These are phyloP conservation scores for Listronotus oregonensis DNA, from an alignment of 1,140 invertebrate species.

Conservation along the genomic window DNA sequence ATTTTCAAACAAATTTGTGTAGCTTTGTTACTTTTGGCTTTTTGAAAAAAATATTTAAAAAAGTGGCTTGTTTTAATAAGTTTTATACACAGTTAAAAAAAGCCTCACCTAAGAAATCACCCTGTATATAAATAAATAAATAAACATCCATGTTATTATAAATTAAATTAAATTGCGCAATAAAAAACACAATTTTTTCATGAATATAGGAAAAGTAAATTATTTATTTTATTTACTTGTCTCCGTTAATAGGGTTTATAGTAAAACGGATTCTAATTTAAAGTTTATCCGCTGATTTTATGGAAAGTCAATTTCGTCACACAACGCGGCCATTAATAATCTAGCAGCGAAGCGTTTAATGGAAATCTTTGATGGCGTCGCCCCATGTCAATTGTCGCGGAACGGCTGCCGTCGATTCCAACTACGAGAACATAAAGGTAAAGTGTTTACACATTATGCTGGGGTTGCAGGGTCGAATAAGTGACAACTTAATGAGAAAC, in stretches of 20 bases:
- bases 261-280: conserved; percentile 33
- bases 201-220: no score
- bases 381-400: conserved; percentile 38
- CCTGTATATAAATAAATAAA: no score
- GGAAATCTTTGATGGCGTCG: conserved; percentile 44
- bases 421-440: conserved; percentile 37
- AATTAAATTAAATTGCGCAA: no score
- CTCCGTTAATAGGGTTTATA: conserved; percentile 25
- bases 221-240: no score
- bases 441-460: conserved; percentile 41
- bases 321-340: conserved; percentile 45
- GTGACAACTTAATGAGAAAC: conserved; percentile 36
- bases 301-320: conserved; percentile 44
- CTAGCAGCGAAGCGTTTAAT: conserved; percentile 43
- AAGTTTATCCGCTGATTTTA: conserved; percentile 37
- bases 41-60: no score
- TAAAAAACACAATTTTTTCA: no score
- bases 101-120: no score
- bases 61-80: no score
- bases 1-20: no score
- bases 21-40: no score
- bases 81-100: no score
- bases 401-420: conserved; percentile 29
- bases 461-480: conserved; percentile 29
- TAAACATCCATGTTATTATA: no score